Percentiles rank a stretch among this genome's conserved stretches.
These are phyloP conservation scores for Podabrus alpinus DNA, from an alignment of 2,888 invertebrate genomes.

Conservation along the genomic window DNA sequence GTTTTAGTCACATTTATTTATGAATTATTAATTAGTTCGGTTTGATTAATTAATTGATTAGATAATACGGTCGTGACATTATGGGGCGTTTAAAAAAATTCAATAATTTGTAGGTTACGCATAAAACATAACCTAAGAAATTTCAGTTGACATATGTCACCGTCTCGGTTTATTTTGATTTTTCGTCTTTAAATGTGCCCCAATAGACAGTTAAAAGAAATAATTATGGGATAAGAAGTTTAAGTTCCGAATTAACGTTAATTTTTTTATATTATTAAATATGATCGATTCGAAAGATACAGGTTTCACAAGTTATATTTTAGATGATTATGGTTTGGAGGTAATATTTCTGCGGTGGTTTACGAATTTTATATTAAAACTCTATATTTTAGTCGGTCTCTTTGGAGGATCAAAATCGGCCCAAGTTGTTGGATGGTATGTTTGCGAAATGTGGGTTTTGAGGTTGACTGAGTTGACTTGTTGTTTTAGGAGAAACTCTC, in stretches of 20 bases:
- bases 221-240: neutral
- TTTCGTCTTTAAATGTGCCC: neutral
- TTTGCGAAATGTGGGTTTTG: neutral
- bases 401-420: conserved; percentile 49
- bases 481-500: conserved; percentile 72
- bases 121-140: neutral
- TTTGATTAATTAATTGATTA: neutral
- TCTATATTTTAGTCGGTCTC: conserved; percentile 47
- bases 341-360: conserved; percentile 34
- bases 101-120: neutral
- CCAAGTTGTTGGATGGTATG: conserved; percentile 52
- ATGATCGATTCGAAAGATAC: conserved; percentile 49
- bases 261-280: conserved; percentile 1
- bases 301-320: conserved; percentile 52
- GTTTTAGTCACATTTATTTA: neutral
- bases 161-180: neutral
- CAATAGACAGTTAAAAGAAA: neutral
- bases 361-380: neutral
- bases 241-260: neutral
- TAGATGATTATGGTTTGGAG: conserved; percentile 49
- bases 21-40: neutral
- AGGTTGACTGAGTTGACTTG: neutral
- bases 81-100: neutral
- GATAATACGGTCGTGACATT: neutral
- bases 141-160: neutral